Conservation (phyloP, 2,797 vertebrate genomes). For the Peromyscus attwateri region DNA sequence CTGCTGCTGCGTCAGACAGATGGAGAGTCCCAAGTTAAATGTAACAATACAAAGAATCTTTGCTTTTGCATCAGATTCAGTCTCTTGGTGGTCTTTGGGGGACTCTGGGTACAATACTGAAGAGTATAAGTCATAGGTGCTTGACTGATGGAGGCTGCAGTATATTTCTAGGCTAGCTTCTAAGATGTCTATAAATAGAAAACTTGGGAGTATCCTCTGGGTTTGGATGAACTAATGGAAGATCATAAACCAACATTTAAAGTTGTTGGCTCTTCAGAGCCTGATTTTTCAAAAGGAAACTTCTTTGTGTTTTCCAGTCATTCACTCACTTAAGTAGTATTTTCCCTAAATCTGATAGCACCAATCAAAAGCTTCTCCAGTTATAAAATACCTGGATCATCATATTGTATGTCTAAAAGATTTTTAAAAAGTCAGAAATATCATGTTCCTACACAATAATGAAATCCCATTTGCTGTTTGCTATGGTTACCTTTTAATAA, state of each 20-base stretch:
- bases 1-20: no score
- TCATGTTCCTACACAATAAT: background rate
- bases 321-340: background rate
- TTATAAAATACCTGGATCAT: background rate
- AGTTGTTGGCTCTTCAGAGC: background rate
- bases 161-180: background rate
- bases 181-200: background rate
- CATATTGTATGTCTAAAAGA: background rate
- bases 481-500: background rate
- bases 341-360: conserved; percentile 9
- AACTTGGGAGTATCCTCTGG: background rate
- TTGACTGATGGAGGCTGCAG: background rate
- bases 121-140: background rate
- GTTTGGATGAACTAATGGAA: background rate
- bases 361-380: background rate
- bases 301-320: background rate
- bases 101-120: background rate
- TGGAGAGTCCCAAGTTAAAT: no score
- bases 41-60: no score
- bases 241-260: background rate
- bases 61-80: no score
- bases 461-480: background rate
- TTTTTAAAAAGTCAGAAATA: background rate
- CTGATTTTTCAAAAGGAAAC: background rate
- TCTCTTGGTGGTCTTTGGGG: no score